Conservation (phyloP, 2,113 vertebrate genomes). For the Vimba vimba region DNA sequence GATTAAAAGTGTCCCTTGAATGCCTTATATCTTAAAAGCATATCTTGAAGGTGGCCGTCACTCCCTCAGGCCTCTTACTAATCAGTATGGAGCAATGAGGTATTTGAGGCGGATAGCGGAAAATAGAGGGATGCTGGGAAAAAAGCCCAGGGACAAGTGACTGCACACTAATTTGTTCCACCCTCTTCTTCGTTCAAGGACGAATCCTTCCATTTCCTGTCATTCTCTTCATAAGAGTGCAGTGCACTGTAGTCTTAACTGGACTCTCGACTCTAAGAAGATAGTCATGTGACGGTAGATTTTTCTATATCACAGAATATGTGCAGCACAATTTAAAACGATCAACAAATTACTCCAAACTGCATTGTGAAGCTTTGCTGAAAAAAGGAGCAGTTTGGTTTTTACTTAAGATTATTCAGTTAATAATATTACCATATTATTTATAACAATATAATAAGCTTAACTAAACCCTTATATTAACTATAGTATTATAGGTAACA, state of each 20-base stretch:
- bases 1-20: slow-evolving; percentile 4
- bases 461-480: too few species aligned
- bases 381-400: neutral
- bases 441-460: too few species aligned
- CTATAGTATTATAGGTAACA: too few species aligned
- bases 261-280: neutral
- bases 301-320: neutral
- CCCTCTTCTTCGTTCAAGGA: slow-evolving; percentile 24
- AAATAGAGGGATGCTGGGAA: slow-evolving; percentile 29
- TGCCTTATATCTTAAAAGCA: slow-evolving; percentile 18
- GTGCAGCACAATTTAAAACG: neutral
- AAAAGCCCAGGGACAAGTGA: slow-evolving; percentile 30
- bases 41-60: slow-evolving; percentile 18
- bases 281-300: neutral
- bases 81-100: slow-evolving; percentile 36
- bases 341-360: neutral
- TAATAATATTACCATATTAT: too few species aligned
- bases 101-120: slow-evolving; percentile 30
- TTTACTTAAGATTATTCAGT: neutral
- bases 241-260: slow-evolving; percentile 4
- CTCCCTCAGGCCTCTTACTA: slow-evolving; percentile 24
- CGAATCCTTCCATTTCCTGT: slow-evolving; percentile 34
- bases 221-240: slow-evolving; percentile 23
- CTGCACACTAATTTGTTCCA: slow-evolving; percentile 44
- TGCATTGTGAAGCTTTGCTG: neutral